phyloP scores from a whole-genome alignment of 1,140 invertebrate species.

The Drosophila eugracilis region DNA sequence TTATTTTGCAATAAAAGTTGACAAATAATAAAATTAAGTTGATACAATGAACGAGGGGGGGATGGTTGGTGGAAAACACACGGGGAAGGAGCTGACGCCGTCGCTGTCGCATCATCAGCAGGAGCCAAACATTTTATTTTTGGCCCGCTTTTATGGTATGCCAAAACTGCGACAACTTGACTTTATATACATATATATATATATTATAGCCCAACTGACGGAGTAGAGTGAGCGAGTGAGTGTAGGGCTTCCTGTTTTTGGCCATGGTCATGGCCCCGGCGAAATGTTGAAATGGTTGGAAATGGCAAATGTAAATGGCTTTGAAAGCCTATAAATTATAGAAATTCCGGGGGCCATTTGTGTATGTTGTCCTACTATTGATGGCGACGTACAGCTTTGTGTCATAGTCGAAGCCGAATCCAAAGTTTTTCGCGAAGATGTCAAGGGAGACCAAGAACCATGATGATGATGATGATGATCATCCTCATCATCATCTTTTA shows the following conservation, averaged over 20 bases:
- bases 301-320: conserved; percentile 16
- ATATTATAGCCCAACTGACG: neutral
- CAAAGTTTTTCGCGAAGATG: conserved; percentile 3
- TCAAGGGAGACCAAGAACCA: neutral
- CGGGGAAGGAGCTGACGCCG: conserved; percentile 23
- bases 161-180: conserved; percentile 30
- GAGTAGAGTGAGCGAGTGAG: too few species aligned
- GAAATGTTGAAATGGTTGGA: neutral
- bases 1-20: conserved; percentile 46
- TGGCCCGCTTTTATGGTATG: conserved; percentile 12
- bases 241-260: conserved; percentile 41
- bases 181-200: conserved; percentile 27
- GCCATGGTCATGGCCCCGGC: neutral
- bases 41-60: too few species aligned
- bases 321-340: conserved; percentile 72
- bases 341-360: conserved; percentile 62
- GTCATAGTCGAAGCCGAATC: conserved; percentile 16
- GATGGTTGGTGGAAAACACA: conserved; percentile 21
- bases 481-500: neutral
- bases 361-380: conserved; percentile 56
- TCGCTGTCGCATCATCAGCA: neutral
- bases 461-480: conserved; percentile 24
- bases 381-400: conserved; percentile 49
- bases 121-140: conserved; percentile 5
- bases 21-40: conserved; percentile 49